These are phyloP conservation scores for Leptopilina syphax DNA, from an alignment of 2,888 invertebrate species.

Conservation along the genomic window DNA sequence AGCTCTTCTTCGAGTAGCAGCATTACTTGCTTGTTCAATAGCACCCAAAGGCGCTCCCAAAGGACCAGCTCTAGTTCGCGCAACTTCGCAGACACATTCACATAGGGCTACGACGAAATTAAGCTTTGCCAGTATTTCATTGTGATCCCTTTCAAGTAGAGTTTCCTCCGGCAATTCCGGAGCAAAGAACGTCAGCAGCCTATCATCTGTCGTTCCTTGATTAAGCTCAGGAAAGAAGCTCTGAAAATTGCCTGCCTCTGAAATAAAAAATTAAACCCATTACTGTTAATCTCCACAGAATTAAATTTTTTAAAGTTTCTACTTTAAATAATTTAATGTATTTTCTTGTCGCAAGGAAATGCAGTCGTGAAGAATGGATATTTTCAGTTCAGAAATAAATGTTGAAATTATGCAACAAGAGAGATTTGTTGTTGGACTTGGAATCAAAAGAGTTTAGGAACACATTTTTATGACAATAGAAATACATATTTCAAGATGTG, in stretches of 20 bases:
- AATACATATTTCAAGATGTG: too few relatives aligned
- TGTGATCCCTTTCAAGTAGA: slow-evolving; percentile 96
- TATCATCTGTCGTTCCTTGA: slow-evolving; percentile 70
- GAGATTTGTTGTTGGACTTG: too few relatives aligned
- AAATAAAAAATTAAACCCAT: slow-evolving; percentile 51
- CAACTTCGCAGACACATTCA: slow-evolving; percentile 95
- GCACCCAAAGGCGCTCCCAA: slow-evolving; percentile 80
- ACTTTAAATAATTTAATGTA: too few relatives aligned
- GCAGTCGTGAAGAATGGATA: too few relatives aligned
- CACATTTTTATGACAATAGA: too few relatives aligned
- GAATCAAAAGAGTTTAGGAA: too few relatives aligned
- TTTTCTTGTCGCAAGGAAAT: too few relatives aligned
- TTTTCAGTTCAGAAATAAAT: too few relatives aligned
- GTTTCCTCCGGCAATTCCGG: slow-evolving; percentile 98
- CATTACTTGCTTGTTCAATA: slow-evolving; percentile 70
- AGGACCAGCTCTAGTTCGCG: slow-evolving; percentile 88
- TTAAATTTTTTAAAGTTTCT: background rate
- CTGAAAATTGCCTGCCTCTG: slow-evolving; percentile 79
- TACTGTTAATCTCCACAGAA: too few relatives aligned
- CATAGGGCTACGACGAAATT: slow-evolving; percentile 97
- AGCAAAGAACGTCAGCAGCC: slow-evolving; percentile 87
- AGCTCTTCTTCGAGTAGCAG: slow-evolving; percentile 79
- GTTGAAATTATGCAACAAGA: too few relatives aligned
- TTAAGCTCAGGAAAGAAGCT: slow-evolving; percentile 77
- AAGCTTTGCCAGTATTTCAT: slow-evolving; percentile 96